Base-by-base conservation (phyloP, 1,140 invertebrate species). In the Aphidius ervi region DNA sequence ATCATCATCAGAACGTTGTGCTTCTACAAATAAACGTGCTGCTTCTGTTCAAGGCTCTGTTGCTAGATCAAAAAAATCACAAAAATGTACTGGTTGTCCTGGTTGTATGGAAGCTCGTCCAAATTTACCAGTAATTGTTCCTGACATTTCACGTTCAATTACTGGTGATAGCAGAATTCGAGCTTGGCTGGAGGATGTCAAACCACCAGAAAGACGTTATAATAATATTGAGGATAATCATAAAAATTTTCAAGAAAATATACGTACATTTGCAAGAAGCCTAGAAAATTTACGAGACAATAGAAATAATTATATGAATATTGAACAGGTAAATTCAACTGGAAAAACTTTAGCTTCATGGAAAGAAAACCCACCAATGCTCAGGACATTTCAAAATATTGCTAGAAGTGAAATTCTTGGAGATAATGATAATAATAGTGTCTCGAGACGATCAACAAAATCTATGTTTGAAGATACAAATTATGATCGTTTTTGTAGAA, bases 151-250 rank as follows among this genome's bases (percentile, higher is more conserved):
- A 8, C 65, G 68, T 6, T 49, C 64, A 2, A 74, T 66, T 47
- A 70, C 68, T 4, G 84, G 85, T 5, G 89, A 91, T 62, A 82
- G 77, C 68, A 88, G 90, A 70, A 89, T 92, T 6, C 78, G 88
- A 60, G 87, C 90, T 70, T 91, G 90, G 90, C 70, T 92, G 31
- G 88, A 91, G 70, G 86, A 90, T 69, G 85, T 92, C 10, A 81
- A 70, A 79, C 79, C 68, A 23, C 65, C 60, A 73, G 80, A 68
- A 5, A 63, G 63, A 16, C 70, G 71, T 4, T 75, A 73, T 79
- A 68, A 9, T 46, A 63, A 49, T 68, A 69, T 9, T 70, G 74
- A 62, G 9, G 59, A 66, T 31, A 66, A n/a, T 67, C 42, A 61
- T 61, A 59, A 64, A 69, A 63, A 66, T 50, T 72, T 67, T n/a